Evolutionary conservation across 2,797 vertebrate genomes (phyloP).

Genomic region (Hemitrygon akajei): DNA sequence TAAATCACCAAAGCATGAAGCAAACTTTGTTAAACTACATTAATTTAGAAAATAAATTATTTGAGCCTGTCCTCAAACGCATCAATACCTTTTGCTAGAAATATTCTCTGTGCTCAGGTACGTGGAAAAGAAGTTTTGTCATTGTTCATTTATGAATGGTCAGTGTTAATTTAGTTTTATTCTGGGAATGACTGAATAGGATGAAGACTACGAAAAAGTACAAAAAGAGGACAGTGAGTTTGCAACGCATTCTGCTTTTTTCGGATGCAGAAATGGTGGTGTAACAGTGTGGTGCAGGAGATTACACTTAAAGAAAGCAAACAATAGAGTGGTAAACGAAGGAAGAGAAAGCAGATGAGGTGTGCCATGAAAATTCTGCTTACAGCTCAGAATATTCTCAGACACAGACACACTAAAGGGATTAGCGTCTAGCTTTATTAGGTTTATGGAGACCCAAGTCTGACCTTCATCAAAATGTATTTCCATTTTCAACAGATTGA

Average conservation of each 20-base stretch:
- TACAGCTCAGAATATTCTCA: neutral
- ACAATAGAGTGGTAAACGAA: neutral
- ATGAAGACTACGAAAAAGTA: neutral
- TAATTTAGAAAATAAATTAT: too few relatives aligned
- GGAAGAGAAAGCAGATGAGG: neutral
- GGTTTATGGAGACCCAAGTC: neutral
- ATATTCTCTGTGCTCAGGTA: too few relatives aligned
- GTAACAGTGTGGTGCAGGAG: neutral
- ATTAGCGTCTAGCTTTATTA: neutral
- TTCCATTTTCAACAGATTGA: neutral
- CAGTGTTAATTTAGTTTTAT: neutral
- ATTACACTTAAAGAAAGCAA: neutral
- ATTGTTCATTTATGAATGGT: neutral
- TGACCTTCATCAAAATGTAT: constrained; percentile 4
- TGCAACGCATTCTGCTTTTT: neutral
- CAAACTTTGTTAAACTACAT: neutral
- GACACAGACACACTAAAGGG: neutral
- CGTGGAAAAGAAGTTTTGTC: too few relatives aligned
- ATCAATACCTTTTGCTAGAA: too few relatives aligned
- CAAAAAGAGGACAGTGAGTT: neutral
- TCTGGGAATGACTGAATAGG: neutral
- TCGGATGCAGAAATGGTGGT: neutral
- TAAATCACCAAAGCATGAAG: neutral
- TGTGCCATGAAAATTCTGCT: neutral
- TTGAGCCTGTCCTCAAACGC: too few relatives aligned